A percentile compares a stretch with the other conserved stretches of the same genome.
These are phyloP conservation scores for Dasypus novemcinctus DNA, from an alignment of 2,113 vertebrate species.

Conservation along the genomic window DNA sequence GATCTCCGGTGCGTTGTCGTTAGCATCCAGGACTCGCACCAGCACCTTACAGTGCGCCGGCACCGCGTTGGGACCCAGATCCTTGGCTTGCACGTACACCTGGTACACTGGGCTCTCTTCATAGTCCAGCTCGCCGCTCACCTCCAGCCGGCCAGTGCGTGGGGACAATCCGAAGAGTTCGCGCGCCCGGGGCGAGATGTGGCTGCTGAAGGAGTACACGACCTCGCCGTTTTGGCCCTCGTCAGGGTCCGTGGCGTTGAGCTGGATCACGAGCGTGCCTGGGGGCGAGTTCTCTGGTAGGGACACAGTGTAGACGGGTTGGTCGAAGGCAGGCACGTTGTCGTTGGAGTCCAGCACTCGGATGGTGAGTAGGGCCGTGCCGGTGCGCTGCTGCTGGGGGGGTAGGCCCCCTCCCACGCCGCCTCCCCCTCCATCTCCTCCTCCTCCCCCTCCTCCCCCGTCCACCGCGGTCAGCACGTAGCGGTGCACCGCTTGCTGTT, in stretches of 20 bases:
- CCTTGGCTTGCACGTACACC: conserved; percentile 97
- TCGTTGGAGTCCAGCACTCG: conserved; percentile 97
- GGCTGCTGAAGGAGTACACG: conserved; percentile 96
- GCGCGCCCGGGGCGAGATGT: conserved; percentile 92
- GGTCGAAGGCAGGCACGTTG: conserved; percentile 96
- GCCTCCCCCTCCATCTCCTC: conserved; percentile 33
- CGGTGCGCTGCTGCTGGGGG: conserved; percentile 90
- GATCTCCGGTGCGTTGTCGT: conserved; percentile 98
- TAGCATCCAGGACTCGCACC: conserved; percentile 92
- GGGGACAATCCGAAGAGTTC: conserved; percentile 94
- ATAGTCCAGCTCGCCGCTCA: conserved; percentile 94
- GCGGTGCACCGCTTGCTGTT: conserved; percentile 96
- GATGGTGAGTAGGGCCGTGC: conserved; percentile 95
- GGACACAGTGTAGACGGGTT: conserved; percentile 94
- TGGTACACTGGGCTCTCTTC: conserved; percentile 95
- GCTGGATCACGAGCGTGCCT: conserved; percentile 94
- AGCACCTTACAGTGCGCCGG: conserved; percentile 97
- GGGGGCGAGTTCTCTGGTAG: conserved; percentile 94
- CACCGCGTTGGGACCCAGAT: conserved; percentile 96
- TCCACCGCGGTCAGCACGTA: conserved; percentile 98
- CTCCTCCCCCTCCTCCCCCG: conserved; percentile 86
- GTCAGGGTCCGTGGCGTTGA: conserved; percentile 96
- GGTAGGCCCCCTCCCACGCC: conserved; percentile 71
- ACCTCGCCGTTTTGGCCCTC: conserved; percentile 97
- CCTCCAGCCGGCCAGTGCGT: conserved; percentile 93